A percentile compares a stretch with the other conserved stretches of the same genome.
Conservation (phyloP, 2,888 invertebrate genomes). For the Harpalus rufipes region DNA sequence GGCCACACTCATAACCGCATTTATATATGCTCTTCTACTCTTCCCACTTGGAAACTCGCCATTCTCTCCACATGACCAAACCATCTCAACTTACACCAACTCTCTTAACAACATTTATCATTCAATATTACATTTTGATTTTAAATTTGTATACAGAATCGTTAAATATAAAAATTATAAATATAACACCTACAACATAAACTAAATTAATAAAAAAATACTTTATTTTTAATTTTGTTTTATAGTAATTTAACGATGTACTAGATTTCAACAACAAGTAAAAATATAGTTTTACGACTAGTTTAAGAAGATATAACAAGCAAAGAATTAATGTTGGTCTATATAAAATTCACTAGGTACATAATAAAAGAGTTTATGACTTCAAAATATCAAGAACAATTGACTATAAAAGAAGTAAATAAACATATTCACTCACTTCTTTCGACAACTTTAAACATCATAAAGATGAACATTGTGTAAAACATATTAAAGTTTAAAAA, state of each 20-base stretch:
- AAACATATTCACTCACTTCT: not conserved
- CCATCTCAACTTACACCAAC: too few relatives aligned
- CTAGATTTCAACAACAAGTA: constrained; percentile 4
- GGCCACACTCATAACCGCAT: too few relatives aligned
- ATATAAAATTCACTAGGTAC: not conserved
- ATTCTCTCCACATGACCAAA: too few relatives aligned
- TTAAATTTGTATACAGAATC: not conserved
- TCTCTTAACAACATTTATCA: too few relatives aligned
- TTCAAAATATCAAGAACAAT: constrained; percentile 3
- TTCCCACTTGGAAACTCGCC: too few relatives aligned
- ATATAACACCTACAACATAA: not conserved
- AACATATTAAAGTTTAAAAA: too few relatives aligned
- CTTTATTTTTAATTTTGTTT: constrained; percentile 6
- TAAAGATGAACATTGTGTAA: not conserved
- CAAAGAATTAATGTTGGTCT: constrained; percentile 6
- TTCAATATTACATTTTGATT: too few relatives aligned
- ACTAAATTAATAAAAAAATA: not conserved
- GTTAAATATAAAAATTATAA: not conserved
- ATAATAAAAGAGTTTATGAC: constrained; percentile 5
- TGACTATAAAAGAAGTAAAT: not conserved
- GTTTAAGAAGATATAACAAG: constrained; percentile 7
- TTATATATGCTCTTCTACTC: too few relatives aligned
- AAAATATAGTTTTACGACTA: constrained; percentile 20
- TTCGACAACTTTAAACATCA: not conserved
- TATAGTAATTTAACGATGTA: constrained; percentile 22